Evolutionary conservation across 2,113 vertebrate species (phyloP).

Genomic region (Leucosticte australis): DNA sequence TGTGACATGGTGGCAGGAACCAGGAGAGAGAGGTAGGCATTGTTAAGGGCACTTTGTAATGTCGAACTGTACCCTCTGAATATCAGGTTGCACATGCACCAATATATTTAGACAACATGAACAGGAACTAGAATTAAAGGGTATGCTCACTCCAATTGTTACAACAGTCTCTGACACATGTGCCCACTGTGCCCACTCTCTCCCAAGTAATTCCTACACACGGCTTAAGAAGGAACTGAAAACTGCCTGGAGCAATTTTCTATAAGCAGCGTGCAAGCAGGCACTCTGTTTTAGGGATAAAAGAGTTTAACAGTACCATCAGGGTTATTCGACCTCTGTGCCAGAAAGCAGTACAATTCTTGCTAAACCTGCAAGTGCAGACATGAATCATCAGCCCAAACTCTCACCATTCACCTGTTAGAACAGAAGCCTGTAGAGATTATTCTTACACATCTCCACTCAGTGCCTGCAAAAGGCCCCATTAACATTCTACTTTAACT

Average conservation of each 20-base stretch:
- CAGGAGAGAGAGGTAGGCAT: background rate
- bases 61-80: background rate
- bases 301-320: background rate
- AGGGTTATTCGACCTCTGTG: background rate
- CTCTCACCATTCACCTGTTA: background rate
- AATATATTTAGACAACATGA: background rate
- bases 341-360: background rate
- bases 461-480: background rate
- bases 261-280: background rate
- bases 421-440: background rate
- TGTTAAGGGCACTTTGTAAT: background rate
- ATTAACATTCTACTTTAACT: background rate
- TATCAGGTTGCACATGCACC: background rate
- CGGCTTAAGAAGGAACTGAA: background rate
- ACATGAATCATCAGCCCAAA: background rate
- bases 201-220: background rate
- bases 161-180: background rate
- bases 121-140: background rate
- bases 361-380: background rate
- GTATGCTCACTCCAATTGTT: background rate
- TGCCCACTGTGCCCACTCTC: background rate
- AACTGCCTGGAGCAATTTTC: background rate
- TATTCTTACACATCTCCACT: background rate
- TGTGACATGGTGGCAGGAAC: background rate
- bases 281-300: background rate